phyloP scores from a whole-genome alignment of 1,140 invertebrate species.

The Aphelinus atriplicis region DNA sequence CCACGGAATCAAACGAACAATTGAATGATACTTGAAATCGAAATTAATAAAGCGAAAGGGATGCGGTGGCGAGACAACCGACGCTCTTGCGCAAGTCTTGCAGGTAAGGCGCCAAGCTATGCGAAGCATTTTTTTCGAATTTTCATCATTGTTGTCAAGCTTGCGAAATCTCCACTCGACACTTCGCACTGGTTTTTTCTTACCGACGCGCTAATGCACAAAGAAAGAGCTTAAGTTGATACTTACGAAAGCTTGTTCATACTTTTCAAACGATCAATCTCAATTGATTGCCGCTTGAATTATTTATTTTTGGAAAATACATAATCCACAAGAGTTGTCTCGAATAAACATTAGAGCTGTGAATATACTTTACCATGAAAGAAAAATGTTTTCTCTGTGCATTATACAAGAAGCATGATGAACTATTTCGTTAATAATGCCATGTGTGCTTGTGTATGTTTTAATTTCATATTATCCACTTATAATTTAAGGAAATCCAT shows the following conservation, averaged over 20 bases:
- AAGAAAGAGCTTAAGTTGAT: constrained; percentile 8
- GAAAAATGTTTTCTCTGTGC: constrained; percentile 24
- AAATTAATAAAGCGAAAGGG: constrained; percentile 15
- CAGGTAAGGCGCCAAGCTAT: constrained; percentile 47
- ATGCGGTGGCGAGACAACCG: constrained; percentile 18
- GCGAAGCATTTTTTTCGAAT: constrained; percentile 6
- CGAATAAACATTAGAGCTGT: too few species aligned
- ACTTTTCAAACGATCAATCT: too few species aligned
- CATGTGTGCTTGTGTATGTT: constrained; percentile 8
- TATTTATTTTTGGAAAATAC: too few species aligned
- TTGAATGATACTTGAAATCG: background rate
- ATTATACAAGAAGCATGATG: constrained; percentile 3
- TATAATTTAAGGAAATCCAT: too few species aligned
- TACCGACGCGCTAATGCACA: background rate
- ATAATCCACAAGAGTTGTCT: too few species aligned
- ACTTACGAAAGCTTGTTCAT: too few species aligned
- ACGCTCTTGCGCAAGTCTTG: constrained; percentile 38
- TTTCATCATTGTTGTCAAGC: constrained; percentile 2
- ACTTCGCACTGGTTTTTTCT: constrained; percentile 14
- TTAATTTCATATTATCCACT: constrained; percentile 9
- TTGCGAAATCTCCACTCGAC: constrained; percentile 10
- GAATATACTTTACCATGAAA: too few species aligned
- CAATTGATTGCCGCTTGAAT: too few species aligned
- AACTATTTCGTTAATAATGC: background rate
- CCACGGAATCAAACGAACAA: constrained; percentile 15